Evolutionary conservation across 2,797 vertebrate genomes (phyloP), one percentile per base, ranked within the genome.

Genomic region (Bradypus variegatus): DNA sequence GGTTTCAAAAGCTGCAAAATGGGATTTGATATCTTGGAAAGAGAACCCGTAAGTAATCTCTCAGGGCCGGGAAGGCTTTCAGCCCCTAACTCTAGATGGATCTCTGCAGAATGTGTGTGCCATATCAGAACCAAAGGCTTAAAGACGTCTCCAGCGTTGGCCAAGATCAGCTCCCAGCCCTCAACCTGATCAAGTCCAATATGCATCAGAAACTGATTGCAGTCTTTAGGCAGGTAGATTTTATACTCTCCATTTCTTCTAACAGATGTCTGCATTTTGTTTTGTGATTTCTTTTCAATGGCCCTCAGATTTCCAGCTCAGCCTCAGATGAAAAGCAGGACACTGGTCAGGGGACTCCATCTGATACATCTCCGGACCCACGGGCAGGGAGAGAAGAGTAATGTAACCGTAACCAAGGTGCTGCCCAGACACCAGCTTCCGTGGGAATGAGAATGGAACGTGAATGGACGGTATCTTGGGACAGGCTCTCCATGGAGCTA

Each of bases 281-380:
- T 81, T 50, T 78, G 23, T 78, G 33, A 23, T 45, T 48, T 53
- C 88, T 92, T 79, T 73, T 36, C n/a, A 31, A 27, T 8, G 55
- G 53, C 55, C 90, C 85, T 94, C 38, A 79, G 19, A 93, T 79
- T 90, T 93, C 92, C 89, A 76, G 64, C 76, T 90, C 72, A 92
- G 77, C 76, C 64, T 53, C 92, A 92, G 67, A 78, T 67, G 83
- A 86, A 92, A 91, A 89, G 83, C 31, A 29, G 64, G 77, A 78
- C 62, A 58, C 62, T 27, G 48, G 60, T n/a, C 67, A 92, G 48
- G 69, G 73, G 41, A 88, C 36, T 50, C 78, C 23, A 8, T 11
- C 29, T 31, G 72, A 80, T 53, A 62, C 23, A 27, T 1, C 29
- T 73, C 50, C 41, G 60, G 77, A n/a, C 23, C 29, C 16, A 1